Conservation (phyloP, 2,797 vertebrate genomes). For the Anas bernieri region DNA sequence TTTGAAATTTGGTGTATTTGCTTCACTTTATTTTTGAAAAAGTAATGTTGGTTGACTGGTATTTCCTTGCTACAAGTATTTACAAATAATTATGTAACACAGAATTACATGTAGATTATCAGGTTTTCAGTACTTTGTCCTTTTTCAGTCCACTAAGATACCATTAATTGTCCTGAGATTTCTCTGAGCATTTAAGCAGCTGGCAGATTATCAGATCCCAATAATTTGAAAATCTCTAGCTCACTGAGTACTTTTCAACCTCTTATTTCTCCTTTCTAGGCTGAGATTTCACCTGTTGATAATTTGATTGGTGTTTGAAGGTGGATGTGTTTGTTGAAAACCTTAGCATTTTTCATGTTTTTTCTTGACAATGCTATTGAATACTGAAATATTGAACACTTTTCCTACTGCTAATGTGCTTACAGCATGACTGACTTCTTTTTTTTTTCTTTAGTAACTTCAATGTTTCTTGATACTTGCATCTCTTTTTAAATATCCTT, state of each 20-base stretch:
- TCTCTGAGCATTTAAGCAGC: background rate
- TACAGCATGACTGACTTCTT: background rate
- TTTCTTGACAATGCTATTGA: background rate
- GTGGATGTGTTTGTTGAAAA: fast-evolving
- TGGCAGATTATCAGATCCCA: background rate
- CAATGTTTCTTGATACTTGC: background rate
- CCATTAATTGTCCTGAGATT: background rate
- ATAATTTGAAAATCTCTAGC: background rate
- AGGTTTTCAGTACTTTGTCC: background rate
- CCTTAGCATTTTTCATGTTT: background rate
- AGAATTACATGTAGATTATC: background rate
- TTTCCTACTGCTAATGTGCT: background rate
- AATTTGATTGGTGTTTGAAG: background rate
- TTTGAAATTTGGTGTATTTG: background rate
- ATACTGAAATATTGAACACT: background rate
- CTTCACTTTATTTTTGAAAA: background rate
- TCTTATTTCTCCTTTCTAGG: background rate
- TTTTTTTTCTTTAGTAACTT: background rate
- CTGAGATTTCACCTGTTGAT: background rate
- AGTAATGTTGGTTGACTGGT: background rate
- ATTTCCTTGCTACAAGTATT: background rate
- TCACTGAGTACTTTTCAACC: background rate
- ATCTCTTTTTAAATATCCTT: background rate
- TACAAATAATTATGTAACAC: background rate
- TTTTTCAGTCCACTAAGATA: background rate